These are phyloP conservation scores for Leucophenga montana DNA, from an alignment of 2,888 invertebrate species.

Conservation along the genomic window DNA sequence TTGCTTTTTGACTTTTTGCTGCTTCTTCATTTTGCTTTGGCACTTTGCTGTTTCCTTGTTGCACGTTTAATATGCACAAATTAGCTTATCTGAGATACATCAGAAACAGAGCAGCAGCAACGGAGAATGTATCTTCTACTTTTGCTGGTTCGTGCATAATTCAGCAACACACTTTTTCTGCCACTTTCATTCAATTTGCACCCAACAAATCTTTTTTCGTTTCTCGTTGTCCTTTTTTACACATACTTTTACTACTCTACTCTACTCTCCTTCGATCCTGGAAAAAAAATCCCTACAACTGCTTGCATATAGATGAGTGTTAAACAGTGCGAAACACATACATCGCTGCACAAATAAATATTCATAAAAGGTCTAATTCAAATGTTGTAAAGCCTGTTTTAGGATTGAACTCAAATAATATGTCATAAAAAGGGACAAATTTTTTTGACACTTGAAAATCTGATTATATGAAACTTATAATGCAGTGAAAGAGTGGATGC, in stretches of 20 bases:
- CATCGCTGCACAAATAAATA: no score
- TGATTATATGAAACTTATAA: no score
- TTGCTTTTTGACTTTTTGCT: background rate
- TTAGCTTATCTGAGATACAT: constrained; percentile 66
- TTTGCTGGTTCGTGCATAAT: constrained; percentile 58
- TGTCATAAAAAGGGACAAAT: no score
- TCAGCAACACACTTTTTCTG: constrained; percentile 62
- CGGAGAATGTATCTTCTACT: no score
- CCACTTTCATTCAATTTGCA: constrained; percentile 69
- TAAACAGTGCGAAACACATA: constrained; percentile 12
- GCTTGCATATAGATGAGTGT: constrained; percentile 22
- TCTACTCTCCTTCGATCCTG: background rate
- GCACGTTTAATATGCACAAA: constrained; percentile 56
- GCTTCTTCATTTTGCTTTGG: constrained; percentile 1
- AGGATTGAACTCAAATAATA: no score
- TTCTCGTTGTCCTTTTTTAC: background rate
- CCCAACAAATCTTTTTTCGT: constrained; percentile 54
- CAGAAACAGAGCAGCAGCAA: constrained; percentile 44
- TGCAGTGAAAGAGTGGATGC: no score
- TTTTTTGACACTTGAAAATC: no score
- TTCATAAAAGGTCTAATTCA: no score
- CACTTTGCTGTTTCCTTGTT: constrained; percentile 34
- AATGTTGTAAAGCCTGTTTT: no score
- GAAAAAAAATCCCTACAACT: background rate
- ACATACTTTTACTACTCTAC: background rate